Evolutionary conservation across 23 tunicate species (phyloP), one percentile per base, ranked within the genome.

Genomic region (Trididemnum nubilum): DNA sequence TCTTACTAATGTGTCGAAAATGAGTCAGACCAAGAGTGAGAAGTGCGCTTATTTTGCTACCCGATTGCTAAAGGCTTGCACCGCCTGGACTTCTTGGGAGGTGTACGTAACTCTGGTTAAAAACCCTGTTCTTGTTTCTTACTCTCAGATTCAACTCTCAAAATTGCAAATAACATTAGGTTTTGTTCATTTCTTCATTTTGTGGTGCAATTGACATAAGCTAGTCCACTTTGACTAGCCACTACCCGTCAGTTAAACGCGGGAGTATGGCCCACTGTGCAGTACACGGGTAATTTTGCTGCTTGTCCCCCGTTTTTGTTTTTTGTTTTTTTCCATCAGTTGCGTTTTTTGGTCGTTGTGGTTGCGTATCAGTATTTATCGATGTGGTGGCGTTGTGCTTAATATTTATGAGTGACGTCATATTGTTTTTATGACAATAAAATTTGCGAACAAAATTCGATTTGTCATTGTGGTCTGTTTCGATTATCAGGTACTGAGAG

Each of bases 311-410:
- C 7, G 67, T 61, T 23, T 38, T 33, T 67, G 18, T 67, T 67
- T 67, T 67, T 7, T 2, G 37, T 21, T 24, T 38, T 4, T 2
- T 73, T 37, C 12, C 38, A 21, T 12, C 37, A 5, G 5, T 64
- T 64, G 9, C 5, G 7, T 12, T 26, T 25, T 27, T 32, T 23
- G 58, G 59, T 26, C 30, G 61, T 49, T 73, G 59, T 73, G 26
- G 32, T 54, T 21, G 52, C 81, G 67, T 54, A 77, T 52, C 81
- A 77, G 81, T 77, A 77, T 77, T 77, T 77, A 54, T 52, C 66
- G 19, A 57, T 77, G 79, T 40, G 9, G 37, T 77, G 78, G 32
- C 78, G 78, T 73, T 26, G 58, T 73, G 58, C 4, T 69, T 69
- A 61, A 67, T 67, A 73, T 73, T 73, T 73, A 73, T 73, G 9